These are phyloP conservation scores for Rhyzopertha dominica DNA, from an alignment of 1,140 invertebrate genomes.

Conservation along the genomic window DNA sequence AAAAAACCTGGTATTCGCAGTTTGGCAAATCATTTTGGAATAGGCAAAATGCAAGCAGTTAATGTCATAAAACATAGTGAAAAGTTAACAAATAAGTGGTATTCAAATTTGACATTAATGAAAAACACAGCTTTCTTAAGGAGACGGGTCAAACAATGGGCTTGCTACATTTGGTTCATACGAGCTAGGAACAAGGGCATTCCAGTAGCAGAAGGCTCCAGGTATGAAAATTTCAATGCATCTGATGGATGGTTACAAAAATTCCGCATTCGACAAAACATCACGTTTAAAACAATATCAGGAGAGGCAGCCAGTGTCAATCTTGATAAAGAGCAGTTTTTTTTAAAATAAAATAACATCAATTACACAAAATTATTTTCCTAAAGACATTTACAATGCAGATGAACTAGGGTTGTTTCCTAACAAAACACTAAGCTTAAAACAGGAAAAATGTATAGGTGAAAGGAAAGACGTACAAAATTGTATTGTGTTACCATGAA, in stretches of 20 bases:
- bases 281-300: conserved; percentile 32
- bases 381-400: conserved; percentile 13
- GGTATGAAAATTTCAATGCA: too few species aligned
- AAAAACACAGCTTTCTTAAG: too few species aligned
- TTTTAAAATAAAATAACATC: conserved; percentile 10
- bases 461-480: conserved; percentile 45
- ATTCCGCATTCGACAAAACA: conserved; percentile 34
- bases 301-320: conserved; percentile 33
- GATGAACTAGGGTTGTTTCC: conserved; percentile 21
- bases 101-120: too few species aligned
- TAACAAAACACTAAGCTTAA: conserved; percentile 19
- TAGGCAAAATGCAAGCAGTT: too few species aligned
- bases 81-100: too few species aligned
- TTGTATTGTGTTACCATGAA: conserved; percentile 39
- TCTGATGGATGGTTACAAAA: conserved; percentile 40
- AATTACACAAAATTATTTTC: conserved; percentile 9
- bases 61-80: too few species aligned
- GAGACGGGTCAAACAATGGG: too few species aligned
- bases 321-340: conserved; percentile 14
- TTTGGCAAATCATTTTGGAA: too few species aligned
- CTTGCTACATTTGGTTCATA: too few species aligned
- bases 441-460: conserved; percentile 26
- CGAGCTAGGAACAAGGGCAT: too few species aligned
- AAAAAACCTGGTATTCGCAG: too few species aligned
- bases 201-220: too few species aligned